Percentiles rank a stretch among this genome's conserved stretches.
Evolutionary conservation across 2,113 vertebrate species (phyloP).

Genomic region (Thalassoma bifasciatum): DNA sequence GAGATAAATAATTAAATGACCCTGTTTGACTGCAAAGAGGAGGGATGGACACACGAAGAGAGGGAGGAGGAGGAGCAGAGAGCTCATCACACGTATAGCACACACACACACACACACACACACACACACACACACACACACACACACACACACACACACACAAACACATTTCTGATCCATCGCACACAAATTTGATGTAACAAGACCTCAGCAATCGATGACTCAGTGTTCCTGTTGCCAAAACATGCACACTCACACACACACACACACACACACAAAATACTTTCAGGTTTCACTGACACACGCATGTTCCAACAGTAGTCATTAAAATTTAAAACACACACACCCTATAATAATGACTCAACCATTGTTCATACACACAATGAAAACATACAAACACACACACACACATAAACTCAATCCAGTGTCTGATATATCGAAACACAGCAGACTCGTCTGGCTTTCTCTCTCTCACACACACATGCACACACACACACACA

Average conservation of each 20-base stretch:
- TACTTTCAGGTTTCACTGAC: background rate
- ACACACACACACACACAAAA: too few species aligned
- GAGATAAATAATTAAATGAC: conserved; percentile 72
- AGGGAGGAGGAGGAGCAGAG: conserved; percentile 45
- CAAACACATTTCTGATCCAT: background rate
- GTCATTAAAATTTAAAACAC: background rate
- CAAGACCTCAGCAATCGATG: background rate
- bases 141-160: conserved; percentile 14
- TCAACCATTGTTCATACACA: too few species aligned
- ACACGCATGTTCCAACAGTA: conserved; percentile 2
- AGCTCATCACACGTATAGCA: conserved; percentile 29
- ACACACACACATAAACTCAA: too few species aligned
- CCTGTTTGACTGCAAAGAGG: conserved; percentile 49
- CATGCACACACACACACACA: too few species aligned
- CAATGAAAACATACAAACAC: too few species aligned
- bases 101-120: conserved; percentile 23
- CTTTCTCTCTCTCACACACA: too few species aligned
- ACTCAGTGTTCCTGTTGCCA: background rate
- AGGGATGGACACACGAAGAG: conserved; percentile 5
- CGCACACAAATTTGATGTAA: background rate
- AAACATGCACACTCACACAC: background rate
- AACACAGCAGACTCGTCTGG: too few species aligned
- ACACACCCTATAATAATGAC: background rate
- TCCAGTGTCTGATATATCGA: too few species aligned
- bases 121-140: conserved; percentile 21